Evolutionary conservation across 1,140 invertebrate species (phyloP), one percentile per base, ranked within the genome.

Genomic region (Camponotus floridanus): DNA sequence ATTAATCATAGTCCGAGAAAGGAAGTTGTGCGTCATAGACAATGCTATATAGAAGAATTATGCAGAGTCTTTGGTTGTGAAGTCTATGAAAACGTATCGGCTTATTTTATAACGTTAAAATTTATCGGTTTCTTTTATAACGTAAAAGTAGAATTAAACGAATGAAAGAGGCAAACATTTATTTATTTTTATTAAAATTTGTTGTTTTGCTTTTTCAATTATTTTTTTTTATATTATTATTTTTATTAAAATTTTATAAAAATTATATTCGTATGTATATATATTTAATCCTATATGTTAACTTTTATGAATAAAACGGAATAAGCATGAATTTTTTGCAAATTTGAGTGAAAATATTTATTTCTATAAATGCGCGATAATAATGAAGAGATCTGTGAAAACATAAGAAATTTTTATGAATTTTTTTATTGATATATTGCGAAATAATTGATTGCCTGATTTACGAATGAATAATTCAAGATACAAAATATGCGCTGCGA

Each of bases 11-110:
- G 3, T 5, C 7, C 21, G 15, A 55, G 48, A 71, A 70, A 80
- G 78, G 78, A 80, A 80, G 33, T 55, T 57, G 33, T 80, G 78
- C 78, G 78, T 80, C 78, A 80, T 39, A 31, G 48, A 80, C 6
- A 21, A 26, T 59, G 36, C 3, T 18, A 33, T 45, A 9, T 21
- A 42, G 21, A 51, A 51, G 4, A 80, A 39, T 21, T 57, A 71
- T 80, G 31, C 11, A n/a, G 13, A 33, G 65, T 7, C 48, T 71
- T 31, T 15, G 8, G 15, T 51, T 31, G 8, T 36, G 9, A 51
- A 80, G 18, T 57, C 21, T 33, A 70, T 11, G 26, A 71, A 55
- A 71, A 48, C 45, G 13, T 4, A 2, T 80, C 11, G 8, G 9
- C 0, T 62, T 6, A 62, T 59, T 39, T 59, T 2, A 8, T 13